phyloP scores from a whole-genome alignment of 2,888 invertebrate species.

The Aphidoletes aphidimyza region DNA sequence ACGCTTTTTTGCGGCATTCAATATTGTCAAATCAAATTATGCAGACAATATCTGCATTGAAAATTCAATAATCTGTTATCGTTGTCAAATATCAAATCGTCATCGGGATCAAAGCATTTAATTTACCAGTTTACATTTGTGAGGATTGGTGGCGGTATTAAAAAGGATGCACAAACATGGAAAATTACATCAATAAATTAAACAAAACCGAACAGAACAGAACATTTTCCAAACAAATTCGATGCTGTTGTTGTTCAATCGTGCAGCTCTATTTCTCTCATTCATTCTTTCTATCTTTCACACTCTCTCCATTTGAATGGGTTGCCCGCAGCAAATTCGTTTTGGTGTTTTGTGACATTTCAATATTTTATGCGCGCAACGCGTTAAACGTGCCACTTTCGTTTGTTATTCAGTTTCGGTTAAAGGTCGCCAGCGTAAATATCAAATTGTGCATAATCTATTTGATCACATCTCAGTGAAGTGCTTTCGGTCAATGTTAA shows the following conservation, averaged over 20 bases:
- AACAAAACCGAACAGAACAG: no score
- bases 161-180: no score
- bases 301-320: not conserved
- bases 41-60: slow-evolving; percentile 24
- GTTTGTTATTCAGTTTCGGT: not conserved
- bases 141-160: not conserved
- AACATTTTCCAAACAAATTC: no score
- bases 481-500: slow-evolving; percentile 28
- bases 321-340: slow-evolving; percentile 16
- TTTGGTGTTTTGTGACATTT: slow-evolving; percentile 21
- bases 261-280: not conserved
- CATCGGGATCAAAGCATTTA: slow-evolving; percentile 36
- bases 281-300: not conserved
- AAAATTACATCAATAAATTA: no score
- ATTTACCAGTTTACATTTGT: slow-evolving; percentile 21
- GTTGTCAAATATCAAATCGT: slow-evolving; percentile 36
- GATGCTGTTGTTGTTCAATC: no score
- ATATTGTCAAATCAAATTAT: slow-evolving; percentile 13
- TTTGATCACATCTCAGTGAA: slow-evolving; percentile 31
- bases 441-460: slow-evolving; percentile 36
- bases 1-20: not conserved
- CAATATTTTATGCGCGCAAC: slow-evolving; percentile 36
- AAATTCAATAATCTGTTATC: slow-evolving; percentile 25
- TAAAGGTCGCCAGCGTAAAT: slow-evolving; percentile 6
- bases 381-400: slow-evolving; percentile 11